Evolutionary conservation across 2,888 invertebrate species (phyloP).

Genomic region (Volucella inanis): DNA sequence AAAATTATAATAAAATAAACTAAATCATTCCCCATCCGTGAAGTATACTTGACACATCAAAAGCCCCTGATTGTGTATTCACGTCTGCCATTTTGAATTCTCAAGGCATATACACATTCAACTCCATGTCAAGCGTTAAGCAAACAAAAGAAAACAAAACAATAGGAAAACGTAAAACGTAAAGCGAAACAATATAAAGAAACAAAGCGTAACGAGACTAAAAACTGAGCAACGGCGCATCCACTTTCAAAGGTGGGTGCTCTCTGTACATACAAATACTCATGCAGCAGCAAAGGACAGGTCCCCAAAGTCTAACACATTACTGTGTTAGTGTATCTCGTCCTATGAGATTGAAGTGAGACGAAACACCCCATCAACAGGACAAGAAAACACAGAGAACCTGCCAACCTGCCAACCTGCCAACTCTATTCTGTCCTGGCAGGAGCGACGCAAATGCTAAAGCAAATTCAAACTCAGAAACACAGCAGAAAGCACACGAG

Average conservation of each 20-base stretch:
- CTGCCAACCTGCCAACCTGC: constrained; percentile 33
- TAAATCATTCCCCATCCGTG: constrained; percentile 17
- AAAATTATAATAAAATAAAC: not conserved
- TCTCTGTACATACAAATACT: constrained; percentile 28
- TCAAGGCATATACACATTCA: constrained; percentile 53
- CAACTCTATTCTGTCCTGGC: constrained; percentile 23
- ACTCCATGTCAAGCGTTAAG: constrained; percentile 27
- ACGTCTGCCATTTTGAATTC: constrained; percentile 73
- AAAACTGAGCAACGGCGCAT: constrained; percentile 68
- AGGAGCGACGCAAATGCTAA: not conserved
- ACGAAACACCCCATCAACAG: constrained; percentile 67
- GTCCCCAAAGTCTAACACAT: constrained; percentile 37
- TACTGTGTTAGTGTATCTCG: constrained; percentile 37
- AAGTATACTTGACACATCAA: constrained; percentile 45
- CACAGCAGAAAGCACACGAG: constrained; percentile 18
- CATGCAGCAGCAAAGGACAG: constrained; percentile 49
- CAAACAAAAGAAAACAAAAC: constrained; percentile 38
- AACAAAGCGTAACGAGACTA: constrained; percentile 52
- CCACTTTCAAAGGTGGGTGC: constrained; percentile 46
- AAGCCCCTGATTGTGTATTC: constrained; percentile 48
- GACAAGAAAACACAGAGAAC: constrained; percentile 21
- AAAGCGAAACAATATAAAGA: constrained; percentile 40
- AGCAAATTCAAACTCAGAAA: not conserved
- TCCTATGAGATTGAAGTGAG: constrained; percentile 73
- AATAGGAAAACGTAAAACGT: not conserved